Evolutionary conservation across 2,113 vertebrate genomes (phyloP).

Genomic region (Microtus richardsoni): DNA sequence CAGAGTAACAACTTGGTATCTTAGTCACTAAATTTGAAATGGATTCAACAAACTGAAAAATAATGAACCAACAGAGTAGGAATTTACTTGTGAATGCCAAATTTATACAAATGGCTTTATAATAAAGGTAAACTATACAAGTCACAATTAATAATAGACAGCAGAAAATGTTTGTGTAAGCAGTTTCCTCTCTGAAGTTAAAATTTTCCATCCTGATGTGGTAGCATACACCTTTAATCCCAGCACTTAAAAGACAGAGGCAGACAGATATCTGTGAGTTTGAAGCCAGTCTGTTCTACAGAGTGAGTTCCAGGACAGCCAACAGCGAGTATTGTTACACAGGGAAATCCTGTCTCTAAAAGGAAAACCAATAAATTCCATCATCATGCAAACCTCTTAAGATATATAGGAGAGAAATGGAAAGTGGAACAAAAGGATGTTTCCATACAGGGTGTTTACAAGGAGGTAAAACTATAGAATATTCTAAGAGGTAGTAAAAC

Average conservation of each 20-base stretch:
- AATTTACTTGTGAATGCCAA: not conserved
- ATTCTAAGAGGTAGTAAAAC: not conserved
- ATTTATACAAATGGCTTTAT: conserved; percentile 19
- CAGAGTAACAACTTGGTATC: not conserved
- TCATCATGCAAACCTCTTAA: not conserved
- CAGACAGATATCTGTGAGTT: not conserved
- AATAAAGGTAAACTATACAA: not conserved
- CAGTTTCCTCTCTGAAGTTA: not conserved
- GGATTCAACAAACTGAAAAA: not conserved
- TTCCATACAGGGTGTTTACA: not conserved
- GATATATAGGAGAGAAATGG: not conserved
- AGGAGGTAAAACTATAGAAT: not conserved
- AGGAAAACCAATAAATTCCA: not conserved
- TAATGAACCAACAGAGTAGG: not conserved
- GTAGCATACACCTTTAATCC: not conserved
- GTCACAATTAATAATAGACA: not conserved
- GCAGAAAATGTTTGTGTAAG: not conserved
- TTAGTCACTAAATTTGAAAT: not conserved
- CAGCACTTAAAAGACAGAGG: not conserved
- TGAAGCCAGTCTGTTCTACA: not conserved
- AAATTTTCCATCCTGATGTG: not conserved
- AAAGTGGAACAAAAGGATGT: not conserved
- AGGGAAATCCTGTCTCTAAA: not conserved
- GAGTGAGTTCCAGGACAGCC: not conserved
- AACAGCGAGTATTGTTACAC: not conserved